Evolutionary conservation across 2,113 vertebrate genomes (phyloP), one percentile per base, ranked within the genome.

Genomic region (Heterotis niloticus): DNA sequence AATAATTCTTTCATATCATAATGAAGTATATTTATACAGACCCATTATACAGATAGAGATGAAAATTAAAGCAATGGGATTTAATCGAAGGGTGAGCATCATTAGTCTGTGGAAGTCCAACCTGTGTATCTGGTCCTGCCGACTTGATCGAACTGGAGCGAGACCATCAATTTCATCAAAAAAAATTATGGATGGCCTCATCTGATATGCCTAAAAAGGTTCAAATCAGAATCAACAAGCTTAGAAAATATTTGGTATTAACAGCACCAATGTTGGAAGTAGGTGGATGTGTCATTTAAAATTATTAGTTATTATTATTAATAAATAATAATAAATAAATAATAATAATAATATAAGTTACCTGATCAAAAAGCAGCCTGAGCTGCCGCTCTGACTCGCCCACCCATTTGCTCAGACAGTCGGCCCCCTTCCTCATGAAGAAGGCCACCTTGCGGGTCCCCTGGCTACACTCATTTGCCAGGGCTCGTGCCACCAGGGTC

Each of bases 91-190:
- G 7, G 34, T 44, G 7, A 44, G 7, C 3, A 4, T 7, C 7
- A 44, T 44, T 44, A 44, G 34, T 44, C 34, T 44, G 34, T 44
- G 34, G 34, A 44, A 44, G 34, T 44, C 34, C 34, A 44, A 99
- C 98, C 98, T 99, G 91, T 99, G 97, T 86, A 99, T 99, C 89
- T 99, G 98, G 91, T 99, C 98, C 90, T 99, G 98, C 86, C 97
- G 93, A 86, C 98, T 98, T 76, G 98, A 99, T 83, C 98, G 98
- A 87, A 99, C 98, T 62, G 98, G 98, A 89, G 98, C 98, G 91
- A 99, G 93, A 52, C 98, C 98, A 92, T 99, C 98, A 81, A 99
- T 99, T 91, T 99, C 98, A 91, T 99, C 98, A 90, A 99, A 99
- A 91, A 99, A 99, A 82, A 99, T 98, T 84, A 99, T 99, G 64